Percentiles rank a stretch among this genome's conserved stretches.
Conservation (phyloP, 2,888 invertebrate species). For the Oligia latruncula region DNA sequence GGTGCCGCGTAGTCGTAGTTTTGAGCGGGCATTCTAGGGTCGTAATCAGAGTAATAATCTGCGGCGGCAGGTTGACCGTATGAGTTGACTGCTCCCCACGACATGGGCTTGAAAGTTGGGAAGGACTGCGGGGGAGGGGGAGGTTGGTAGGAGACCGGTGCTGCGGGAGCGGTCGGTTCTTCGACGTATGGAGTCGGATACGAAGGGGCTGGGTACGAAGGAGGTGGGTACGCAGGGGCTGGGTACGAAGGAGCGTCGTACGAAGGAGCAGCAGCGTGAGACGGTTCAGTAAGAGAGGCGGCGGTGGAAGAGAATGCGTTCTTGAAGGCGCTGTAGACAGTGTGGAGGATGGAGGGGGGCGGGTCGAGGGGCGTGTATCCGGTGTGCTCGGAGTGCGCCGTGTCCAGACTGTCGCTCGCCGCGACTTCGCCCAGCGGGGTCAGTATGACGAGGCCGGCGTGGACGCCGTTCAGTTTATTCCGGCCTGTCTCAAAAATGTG, state of each 20-base stretch:
- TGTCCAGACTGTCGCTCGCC: conserved; percentile 76
- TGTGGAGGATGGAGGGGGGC: conserved; percentile 82
- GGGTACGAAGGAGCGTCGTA: conserved; percentile 22
- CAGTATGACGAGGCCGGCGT: conserved; percentile 86
- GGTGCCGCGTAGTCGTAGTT: conserved; percentile 77
- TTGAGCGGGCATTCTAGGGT: conserved; percentile 72
- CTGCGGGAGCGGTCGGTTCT: conserved; percentile 61
- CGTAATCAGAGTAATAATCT: conserved; percentile 80
- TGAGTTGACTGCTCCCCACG: conserved; percentile 85
- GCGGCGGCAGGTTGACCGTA: conserved; percentile 84
- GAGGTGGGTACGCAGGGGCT: conserved; percentile 19
- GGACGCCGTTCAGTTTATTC: conserved; percentile 85
- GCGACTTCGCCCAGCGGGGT: conserved; percentile 82
- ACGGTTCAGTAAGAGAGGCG: conserved; percentile 29
- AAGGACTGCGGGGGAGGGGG: conserved; percentile 80
- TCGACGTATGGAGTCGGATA: conserved; percentile 40
- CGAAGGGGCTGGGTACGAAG: conserved; percentile 22
- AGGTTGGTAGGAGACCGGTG: conserved; percentile 73
- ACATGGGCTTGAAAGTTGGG: conserved; percentile 81
- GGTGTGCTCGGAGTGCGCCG: conserved; percentile 64
- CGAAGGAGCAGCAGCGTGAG: conserved; percentile 31
- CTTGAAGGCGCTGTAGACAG: conserved; percentile 85
- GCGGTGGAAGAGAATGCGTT: conserved; percentile 76
- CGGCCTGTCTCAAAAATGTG: conserved; percentile 87
- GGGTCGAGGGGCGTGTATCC: conserved; percentile 83